These are phyloP conservation scores for Xenops minutus DNA, from an alignment of 2,797 vertebrate species.

Conservation along the genomic window DNA sequence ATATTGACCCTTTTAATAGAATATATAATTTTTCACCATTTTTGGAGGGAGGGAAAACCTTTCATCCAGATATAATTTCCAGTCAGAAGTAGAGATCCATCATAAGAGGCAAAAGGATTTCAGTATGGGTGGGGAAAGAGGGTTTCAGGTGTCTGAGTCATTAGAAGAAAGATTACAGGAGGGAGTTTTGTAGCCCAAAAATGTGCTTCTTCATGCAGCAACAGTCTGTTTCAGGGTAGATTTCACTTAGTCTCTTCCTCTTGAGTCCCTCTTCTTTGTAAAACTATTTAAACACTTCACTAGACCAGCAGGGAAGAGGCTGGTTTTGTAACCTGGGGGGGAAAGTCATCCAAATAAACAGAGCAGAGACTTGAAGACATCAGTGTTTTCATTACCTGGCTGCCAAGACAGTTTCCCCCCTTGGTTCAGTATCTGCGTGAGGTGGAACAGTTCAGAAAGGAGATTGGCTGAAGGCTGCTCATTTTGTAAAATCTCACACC, in stretches of 20 bases:
- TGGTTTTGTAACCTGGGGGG: background rate
- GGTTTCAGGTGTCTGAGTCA: background rate
- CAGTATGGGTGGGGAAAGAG: background rate
- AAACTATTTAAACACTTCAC: background rate
- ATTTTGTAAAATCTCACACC: background rate
- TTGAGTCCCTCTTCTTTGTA: background rate
- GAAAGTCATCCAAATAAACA: background rate
- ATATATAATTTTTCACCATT: accelerated
- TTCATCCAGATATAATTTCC: background rate
- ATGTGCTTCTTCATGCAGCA: background rate
- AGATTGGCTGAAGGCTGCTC: background rate
- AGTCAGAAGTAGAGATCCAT: background rate
- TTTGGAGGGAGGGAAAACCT: background rate
- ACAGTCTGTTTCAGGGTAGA: background rate
- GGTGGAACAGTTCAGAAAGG: background rate
- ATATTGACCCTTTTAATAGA: background rate
- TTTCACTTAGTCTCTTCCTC: background rate
- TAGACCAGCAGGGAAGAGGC: background rate
- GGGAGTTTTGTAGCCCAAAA: background rate
- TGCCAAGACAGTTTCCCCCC: background rate
- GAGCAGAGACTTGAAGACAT: background rate
- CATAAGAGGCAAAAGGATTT: background rate
- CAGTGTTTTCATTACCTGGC: background rate
- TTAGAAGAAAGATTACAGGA: background rate
- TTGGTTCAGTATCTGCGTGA: background rate